Evolutionary conservation across 2,113 vertebrate genomes (phyloP).

Genomic region (Vulpes vulpes): DNA sequence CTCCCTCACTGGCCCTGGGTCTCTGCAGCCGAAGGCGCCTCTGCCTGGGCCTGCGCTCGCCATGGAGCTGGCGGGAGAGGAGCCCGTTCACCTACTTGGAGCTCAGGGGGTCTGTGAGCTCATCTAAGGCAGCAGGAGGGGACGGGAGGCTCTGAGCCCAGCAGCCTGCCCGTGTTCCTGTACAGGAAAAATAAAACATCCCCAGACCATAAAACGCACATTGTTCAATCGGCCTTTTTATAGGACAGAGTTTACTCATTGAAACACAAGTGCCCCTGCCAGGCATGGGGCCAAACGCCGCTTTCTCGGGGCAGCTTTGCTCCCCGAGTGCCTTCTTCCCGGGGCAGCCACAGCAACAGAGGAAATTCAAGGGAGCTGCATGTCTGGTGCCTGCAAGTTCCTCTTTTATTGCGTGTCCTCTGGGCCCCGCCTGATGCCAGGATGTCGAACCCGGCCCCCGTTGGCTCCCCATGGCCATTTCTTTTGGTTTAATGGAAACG

Average conservation of each 20-base stretch:
- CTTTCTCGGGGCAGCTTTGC: neutral
- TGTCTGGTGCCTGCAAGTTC: conserved; percentile 38
- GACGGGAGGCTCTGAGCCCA: neutral
- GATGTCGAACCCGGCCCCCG: neutral
- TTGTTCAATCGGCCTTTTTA: conserved; percentile 68
- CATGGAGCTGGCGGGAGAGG: neutral
- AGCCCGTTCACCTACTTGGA: neutral
- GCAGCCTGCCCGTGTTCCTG: neutral
- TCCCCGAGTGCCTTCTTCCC: conserved; percentile 54
- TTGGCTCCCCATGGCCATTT: neutral
- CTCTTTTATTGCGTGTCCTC: conserved; percentile 30
- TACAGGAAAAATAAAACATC: conserved; percentile 12
- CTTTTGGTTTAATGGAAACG: conserved; percentile 27
- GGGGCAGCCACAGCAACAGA: conserved; percentile 19
- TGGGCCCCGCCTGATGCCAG: neutral
- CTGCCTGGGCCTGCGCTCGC: neutral
- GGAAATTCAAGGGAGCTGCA: neutral
- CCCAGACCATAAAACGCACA: conserved; percentile 58
- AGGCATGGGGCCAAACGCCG: neutral
- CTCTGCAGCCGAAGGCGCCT: accelerated
- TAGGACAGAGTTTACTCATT: conserved; percentile 71
- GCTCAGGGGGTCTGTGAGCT: neutral
- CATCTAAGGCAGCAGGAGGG: accelerated
- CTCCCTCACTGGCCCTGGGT: neutral
- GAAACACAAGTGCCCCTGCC: conserved; percentile 72